A percentile compares a stretch with the other conserved stretches of the same genome.
Evolutionary conservation across 2,113 vertebrate species (phyloP).

Genomic region (Cyphomyrus discorhynchus): DNA sequence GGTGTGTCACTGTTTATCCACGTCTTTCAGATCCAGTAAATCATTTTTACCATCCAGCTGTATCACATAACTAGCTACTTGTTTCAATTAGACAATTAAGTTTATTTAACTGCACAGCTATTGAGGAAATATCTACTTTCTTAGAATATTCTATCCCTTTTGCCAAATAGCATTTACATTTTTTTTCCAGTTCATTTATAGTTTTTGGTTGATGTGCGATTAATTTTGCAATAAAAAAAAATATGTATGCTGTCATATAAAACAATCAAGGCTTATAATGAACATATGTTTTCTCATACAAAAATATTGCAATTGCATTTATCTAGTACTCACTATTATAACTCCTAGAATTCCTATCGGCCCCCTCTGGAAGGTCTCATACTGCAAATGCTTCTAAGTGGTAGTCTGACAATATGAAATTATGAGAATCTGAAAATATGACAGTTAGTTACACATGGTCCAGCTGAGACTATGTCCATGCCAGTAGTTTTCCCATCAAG

Average conservation of each 20-base stretch:
- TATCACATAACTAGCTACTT: background rate
- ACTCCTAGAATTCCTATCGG: background rate
- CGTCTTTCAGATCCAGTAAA: background rate
- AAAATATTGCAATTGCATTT: background rate
- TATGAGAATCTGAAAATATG: background rate
- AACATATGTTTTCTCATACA: background rate
- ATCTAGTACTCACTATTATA: background rate
- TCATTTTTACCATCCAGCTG: background rate
- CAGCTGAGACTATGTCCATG: background rate
- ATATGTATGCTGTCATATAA: background rate
- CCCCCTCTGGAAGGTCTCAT: background rate
- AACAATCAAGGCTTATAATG: background rate
- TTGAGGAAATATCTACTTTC: background rate
- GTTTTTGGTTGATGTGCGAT: background rate
- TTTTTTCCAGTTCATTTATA: background rate
- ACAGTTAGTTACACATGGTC: slow-evolving; percentile 1
- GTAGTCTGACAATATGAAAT: background rate
- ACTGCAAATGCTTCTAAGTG: background rate
- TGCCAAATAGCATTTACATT: background rate
- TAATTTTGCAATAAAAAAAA: background rate
- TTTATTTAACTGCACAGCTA: background rate
- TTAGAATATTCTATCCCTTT: background rate
- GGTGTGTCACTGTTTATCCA: background rate
- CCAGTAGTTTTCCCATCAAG: background rate
- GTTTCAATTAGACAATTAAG: background rate